Evolutionary conservation across 2,797 vertebrate species (phyloP), one percentile per base, ranked within the genome.

Genomic region (Limnodromus scolopaceus): DNA sequence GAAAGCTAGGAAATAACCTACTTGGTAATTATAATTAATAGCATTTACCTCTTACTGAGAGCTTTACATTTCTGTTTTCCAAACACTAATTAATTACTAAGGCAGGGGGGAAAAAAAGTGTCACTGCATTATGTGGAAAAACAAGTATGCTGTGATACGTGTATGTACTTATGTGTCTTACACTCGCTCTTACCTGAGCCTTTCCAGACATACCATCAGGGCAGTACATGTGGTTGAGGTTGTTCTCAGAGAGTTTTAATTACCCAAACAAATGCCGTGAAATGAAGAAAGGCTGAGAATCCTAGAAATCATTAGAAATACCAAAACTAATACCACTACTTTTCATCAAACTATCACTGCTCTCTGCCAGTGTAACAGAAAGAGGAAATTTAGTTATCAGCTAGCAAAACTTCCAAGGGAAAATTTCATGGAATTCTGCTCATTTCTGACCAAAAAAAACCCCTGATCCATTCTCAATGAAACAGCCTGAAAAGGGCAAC

Each of bases 41-140:
- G 13, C 65, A 92, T 87, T 93, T 95, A 84, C 69, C 72, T 69
- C 83, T 91, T 81, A 79, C 58, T 55, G 72, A 84, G 91, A 93
- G 54, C 58, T 92, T 95, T 90, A 84, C 39, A 53, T 94, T 91
- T 63, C 76, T 91, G 78, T 89, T 95, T 96, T 75, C 86, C 41
- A 92, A 93, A 84, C 38, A 57, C 43, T 83, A 91, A 93, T 90
- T 87, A 92, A 93, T 93, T 85, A 78, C 22, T 51, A 51, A 69
- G 64, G 38, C 5, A 1, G 65, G 24, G 9, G 23, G 55, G 2
- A 7, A 11, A 18, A 66, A 66, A 85, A 36, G 32, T n/a, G 17
- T 17, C 13, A 13, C 16, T 65, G 38, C 46, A 46, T 83, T 80
- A 71, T 13, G 9, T 32, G 54, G 54, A 32, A 74, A 84, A 71